Evolutionary conservation across 2,888 invertebrate species (phyloP).

Genomic region (Achlya flavicornis): DNA sequence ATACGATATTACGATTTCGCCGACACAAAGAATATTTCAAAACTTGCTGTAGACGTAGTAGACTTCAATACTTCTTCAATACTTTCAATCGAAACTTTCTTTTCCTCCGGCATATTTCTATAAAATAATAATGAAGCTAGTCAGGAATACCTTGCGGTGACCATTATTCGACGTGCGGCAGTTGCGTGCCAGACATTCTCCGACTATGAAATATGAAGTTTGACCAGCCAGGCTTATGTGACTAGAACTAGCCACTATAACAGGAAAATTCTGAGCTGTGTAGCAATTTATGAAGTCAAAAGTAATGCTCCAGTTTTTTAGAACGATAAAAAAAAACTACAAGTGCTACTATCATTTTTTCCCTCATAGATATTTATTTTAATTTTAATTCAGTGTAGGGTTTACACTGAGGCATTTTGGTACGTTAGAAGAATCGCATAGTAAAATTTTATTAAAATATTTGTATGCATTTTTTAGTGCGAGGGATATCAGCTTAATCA

Average conservation of each 20-base stretch:
- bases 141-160: constrained; percentile 60
- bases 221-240: constrained; percentile 46
- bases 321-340: no score
- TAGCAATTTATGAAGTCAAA: not conserved
- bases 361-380: no score
- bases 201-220: constrained; percentile 66
- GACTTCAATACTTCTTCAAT: no score
- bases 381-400: no score
- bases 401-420: not conserved
- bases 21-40: no score
- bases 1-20: not conserved
- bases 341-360: no score
- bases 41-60: not conserved
- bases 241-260: constrained; percentile 44
- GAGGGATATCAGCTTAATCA: no score
- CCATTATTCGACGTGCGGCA: constrained; percentile 58
- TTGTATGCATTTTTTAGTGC: no score
- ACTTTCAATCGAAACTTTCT: constrained; percentile 17
- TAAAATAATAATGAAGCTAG: constrained; percentile 72
- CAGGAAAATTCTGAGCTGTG: constrained; percentile 55
- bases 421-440: not conserved
- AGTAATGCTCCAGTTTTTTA: no score
- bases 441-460: no score
- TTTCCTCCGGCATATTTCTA: constrained; percentile 38
- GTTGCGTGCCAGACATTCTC: constrained; percentile 63